These are phyloP conservation scores for Drosophila rubida DNA, from an alignment of 2,888 invertebrate genomes.

Conservation along the genomic window DNA sequence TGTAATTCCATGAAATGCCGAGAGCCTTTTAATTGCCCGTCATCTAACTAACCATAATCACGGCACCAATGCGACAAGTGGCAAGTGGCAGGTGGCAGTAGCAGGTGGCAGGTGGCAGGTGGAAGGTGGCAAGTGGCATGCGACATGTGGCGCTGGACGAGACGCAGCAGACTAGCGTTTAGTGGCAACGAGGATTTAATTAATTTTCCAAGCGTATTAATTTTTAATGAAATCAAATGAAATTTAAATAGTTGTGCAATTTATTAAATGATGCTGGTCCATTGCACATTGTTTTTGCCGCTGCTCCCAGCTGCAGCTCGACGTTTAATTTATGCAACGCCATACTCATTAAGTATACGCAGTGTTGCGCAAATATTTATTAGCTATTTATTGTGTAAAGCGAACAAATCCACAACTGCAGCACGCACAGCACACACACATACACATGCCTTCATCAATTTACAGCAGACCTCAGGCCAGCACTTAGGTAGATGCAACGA, in stretches of 20 bases:
- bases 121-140: slow-evolving; percentile 1
- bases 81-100: background rate
- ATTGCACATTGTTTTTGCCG: slow-evolving; percentile 12
- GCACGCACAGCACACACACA: background rate
- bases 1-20: slow-evolving; percentile 28
- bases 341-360: slow-evolving; percentile 63
- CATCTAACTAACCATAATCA: slow-evolving; percentile 66
- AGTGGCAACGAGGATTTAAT: slow-evolving; percentile 66
- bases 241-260: slow-evolving; percentile 47
- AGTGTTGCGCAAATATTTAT: slow-evolving; percentile 73
- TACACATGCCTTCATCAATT: slow-evolving; percentile 41
- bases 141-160: background rate
- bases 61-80: slow-evolving; percentile 19
- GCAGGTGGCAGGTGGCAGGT: too few relatives aligned
- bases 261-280: slow-evolving; percentile 26
- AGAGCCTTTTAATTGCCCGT: slow-evolving; percentile 47
- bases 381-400: slow-evolving; percentile 48
- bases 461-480: slow-evolving; percentile 25
- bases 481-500: slow-evolving; percentile 29
- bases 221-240: slow-evolving; percentile 64
- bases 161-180: slow-evolving; percentile 35
- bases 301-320: slow-evolving; percentile 7
- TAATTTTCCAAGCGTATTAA: slow-evolving; percentile 59
- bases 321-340: slow-evolving; percentile 67
- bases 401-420: slow-evolving; percentile 16